phyloP scores from a whole-genome alignment of 2,113 vertebrate genomes.

The Phylloscopus trochilus region DNA sequence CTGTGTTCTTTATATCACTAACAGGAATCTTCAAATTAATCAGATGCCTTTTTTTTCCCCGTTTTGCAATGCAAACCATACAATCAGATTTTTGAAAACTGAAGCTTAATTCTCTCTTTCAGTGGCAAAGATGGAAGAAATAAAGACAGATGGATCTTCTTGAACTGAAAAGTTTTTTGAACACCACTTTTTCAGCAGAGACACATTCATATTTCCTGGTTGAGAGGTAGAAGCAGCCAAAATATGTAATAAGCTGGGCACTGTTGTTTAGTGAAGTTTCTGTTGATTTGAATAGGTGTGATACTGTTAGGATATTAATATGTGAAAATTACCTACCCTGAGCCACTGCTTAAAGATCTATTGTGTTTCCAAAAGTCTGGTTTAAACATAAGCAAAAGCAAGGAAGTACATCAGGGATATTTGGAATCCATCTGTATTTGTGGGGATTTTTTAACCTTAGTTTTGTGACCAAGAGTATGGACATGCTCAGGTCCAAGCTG shows the following conservation, averaged over 20 bases:
- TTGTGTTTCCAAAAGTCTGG: not conserved
- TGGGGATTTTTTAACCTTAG: not conserved
- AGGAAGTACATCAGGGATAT: not conserved
- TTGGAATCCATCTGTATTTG: not conserved
- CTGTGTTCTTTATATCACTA: not conserved
- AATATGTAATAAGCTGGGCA: not conserved
- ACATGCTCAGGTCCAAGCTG: not conserved
- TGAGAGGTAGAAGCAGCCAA: not conserved
- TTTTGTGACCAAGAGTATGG: not conserved
- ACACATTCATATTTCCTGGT: not conserved
- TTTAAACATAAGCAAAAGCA: not conserved
- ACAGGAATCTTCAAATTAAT: constrained; percentile 11
- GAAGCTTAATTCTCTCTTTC: not conserved
- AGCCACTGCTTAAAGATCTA: not conserved
- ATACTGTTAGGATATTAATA: not conserved
- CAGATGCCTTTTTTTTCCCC: not conserved
- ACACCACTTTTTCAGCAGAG: not conserved
- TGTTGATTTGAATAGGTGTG: not conserved
- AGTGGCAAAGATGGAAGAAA: not conserved
- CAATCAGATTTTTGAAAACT: not conserved
- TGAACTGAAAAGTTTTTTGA: not conserved
- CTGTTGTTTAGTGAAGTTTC: not conserved
- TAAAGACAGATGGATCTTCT: not conserved
- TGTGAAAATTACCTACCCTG: not conserved
- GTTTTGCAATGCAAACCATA: not conserved